Evolutionary conservation across 1,140 invertebrate genomes (phyloP), one percentile per base, ranked within the genome.

Genomic region (Zaprionus ornatus): DNA sequence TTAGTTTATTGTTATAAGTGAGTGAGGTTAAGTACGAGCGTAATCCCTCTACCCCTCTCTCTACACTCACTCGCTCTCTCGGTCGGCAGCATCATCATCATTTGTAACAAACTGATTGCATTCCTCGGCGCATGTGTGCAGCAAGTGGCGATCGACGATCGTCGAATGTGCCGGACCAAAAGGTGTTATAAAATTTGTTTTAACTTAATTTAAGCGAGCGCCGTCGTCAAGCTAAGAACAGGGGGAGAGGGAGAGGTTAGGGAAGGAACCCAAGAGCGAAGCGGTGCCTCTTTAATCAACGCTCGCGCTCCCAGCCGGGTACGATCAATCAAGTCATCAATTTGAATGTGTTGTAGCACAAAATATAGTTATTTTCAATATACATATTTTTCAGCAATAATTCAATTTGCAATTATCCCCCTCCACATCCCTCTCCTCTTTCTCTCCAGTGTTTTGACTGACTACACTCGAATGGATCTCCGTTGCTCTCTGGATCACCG

Each of bases 131-230:
- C 67, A 52, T 40, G 32, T 64, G 42, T 75, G 42, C 56, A 73
- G 61, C 72, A 77, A 79, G 82, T 86, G 82, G 78, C 79, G 67
- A 81, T 82, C 13, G 35, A 6, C 4, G 56, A 50, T 85, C 81
- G 77, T 50, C 77, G 68, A 83, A 74, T 88, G 81, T 88, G 81
- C 75, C 75, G 75, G 79, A 74, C 74, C 79, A 83, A 88, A 67
- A 91, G 87, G 91, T 91, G 91, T 91, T 91, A 91, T 85, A 91
- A 91, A 91, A 91, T 91, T 91, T 91, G 90, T 91, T 91, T 91
- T 90, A 91, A 84, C 86, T 91, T 91, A 91, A 91, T 91, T 91
- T 91, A 70, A 82, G 56, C 67, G 85, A 85, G 85, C 85, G 86
- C 85, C 86, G 83, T 60, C 57, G 54, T 64, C 40, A 13, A 27